Conservation (phyloP, 2,888 invertebrate genomes). For the Nomada ferruginata region DNA sequence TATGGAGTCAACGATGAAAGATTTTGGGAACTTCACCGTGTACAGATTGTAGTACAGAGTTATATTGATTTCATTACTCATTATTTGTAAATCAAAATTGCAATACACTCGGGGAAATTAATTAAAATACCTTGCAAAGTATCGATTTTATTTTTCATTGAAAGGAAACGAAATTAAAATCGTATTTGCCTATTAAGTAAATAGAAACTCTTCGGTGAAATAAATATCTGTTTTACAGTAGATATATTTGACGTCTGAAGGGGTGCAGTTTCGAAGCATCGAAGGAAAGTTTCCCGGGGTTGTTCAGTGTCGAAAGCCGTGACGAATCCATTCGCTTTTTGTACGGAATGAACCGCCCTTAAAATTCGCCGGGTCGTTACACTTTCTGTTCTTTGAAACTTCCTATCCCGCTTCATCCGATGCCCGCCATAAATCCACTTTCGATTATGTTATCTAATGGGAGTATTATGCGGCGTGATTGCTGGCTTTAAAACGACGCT, state of each 20-base stretch:
- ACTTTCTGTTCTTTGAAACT: constrained; percentile 53
- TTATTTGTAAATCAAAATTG: too few relatives aligned
- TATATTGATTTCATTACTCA: too few relatives aligned
- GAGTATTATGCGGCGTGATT: constrained; percentile 83
- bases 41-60: too few relatives aligned
- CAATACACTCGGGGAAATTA: too few relatives aligned
- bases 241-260: background rate
- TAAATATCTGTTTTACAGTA: background rate
- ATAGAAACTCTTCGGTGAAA: background rate
- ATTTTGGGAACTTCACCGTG: background rate
- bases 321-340: constrained; percentile 2
- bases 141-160: background rate
- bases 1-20: background rate
- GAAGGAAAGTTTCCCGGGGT: background rate
- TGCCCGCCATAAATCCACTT: constrained; percentile 81
- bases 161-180: background rate
- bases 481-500: constrained; percentile 78
- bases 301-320: background rate
- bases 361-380: constrained; percentile 54
- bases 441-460: constrained; percentile 83
- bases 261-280: background rate
- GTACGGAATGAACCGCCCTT: background rate
- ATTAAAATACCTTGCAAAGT: too few relatives aligned
- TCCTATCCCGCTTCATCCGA: constrained; percentile 60
- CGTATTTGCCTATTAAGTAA: background rate